Evolutionary conservation across 1,140 invertebrate species (phyloP).

Genomic region (Thalassaphorura encarpata): DNA sequence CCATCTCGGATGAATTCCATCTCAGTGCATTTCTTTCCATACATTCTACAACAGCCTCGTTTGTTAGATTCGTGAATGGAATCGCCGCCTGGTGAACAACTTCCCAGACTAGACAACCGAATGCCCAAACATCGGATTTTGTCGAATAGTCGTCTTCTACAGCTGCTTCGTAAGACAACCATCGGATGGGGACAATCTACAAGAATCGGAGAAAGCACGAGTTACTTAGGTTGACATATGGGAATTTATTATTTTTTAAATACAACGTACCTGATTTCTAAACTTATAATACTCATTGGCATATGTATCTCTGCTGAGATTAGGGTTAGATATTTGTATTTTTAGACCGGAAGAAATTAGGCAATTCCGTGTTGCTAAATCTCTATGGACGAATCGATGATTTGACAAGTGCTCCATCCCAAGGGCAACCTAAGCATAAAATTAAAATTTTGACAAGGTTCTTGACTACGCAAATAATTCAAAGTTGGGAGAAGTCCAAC

Average conservation of each 20-base stretch:
- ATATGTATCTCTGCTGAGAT: constrained; percentile 72
- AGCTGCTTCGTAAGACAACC: constrained; percentile 79
- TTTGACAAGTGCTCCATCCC: constrained; percentile 73
- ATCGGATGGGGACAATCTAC: constrained; percentile 62
- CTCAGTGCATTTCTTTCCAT: constrained; percentile 54
- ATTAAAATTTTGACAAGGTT: no score
- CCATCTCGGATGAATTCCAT: constrained; percentile 49
- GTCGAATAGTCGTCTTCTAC: constrained; percentile 84
- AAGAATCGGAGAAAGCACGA: background rate
- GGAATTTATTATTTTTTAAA: constrained; percentile 16
- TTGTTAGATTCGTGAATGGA: constrained; percentile 69
- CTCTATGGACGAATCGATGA: constrained; percentile 66
- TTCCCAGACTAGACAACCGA: constrained; percentile 82
- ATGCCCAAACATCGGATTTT: constrained; percentile 90
- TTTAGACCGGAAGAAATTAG: constrained; percentile 69
- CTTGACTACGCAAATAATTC: background rate
- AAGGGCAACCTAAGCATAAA: constrained; percentile 73
- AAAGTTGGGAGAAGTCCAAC: no score
- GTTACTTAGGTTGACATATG: constrained; percentile 14
- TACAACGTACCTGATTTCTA: constrained; percentile 54
- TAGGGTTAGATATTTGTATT: constrained; percentile 72
- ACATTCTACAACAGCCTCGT: constrained; percentile 60
- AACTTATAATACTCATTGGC: constrained; percentile 73
- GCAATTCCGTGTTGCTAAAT: constrained; percentile 88
- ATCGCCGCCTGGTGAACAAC: constrained; percentile 75